Conservation (phyloP, 2,113 vertebrate genomes). For the Phaethon lepturus region DNA sequence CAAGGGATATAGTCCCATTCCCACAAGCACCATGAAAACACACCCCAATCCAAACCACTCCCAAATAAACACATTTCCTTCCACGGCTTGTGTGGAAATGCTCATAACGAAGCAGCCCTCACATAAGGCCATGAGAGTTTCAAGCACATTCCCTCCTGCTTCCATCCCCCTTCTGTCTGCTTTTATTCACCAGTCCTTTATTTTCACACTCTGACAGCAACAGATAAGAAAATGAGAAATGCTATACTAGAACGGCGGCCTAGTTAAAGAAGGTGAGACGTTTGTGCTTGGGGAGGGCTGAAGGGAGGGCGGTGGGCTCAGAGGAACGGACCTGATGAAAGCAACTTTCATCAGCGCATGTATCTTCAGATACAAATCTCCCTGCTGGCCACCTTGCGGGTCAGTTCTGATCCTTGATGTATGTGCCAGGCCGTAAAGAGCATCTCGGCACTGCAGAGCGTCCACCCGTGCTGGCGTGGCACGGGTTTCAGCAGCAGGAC, state of each 20-base stretch:
- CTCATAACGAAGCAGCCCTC: background rate
- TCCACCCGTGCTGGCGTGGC: background rate
- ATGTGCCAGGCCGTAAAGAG: background rate
- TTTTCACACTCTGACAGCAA: background rate
- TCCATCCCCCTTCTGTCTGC: background rate
- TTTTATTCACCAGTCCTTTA: conserved; percentile 9
- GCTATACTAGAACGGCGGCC: background rate
- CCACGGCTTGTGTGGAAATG: background rate
- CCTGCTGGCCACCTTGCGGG: background rate
- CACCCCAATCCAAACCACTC: background rate
- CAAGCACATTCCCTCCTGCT: background rate
- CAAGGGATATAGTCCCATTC: background rate
- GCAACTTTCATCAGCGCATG: background rate
- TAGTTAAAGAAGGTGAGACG: background rate
- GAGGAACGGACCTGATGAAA: background rate
- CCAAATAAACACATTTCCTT: background rate
- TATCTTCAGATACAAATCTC: background rate
- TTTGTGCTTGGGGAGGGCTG: background rate
- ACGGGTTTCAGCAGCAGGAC: background rate
- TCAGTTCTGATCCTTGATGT: background rate
- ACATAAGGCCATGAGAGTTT: background rate
- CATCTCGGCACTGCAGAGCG: background rate
- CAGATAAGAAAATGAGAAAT: background rate
- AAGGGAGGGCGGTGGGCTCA: background rate
- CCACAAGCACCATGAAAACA: conserved; percentile 11